Base-by-base conservation (phyloP, 2,888 invertebrate species). In the Drosophila cyrtoloma region DNA sequence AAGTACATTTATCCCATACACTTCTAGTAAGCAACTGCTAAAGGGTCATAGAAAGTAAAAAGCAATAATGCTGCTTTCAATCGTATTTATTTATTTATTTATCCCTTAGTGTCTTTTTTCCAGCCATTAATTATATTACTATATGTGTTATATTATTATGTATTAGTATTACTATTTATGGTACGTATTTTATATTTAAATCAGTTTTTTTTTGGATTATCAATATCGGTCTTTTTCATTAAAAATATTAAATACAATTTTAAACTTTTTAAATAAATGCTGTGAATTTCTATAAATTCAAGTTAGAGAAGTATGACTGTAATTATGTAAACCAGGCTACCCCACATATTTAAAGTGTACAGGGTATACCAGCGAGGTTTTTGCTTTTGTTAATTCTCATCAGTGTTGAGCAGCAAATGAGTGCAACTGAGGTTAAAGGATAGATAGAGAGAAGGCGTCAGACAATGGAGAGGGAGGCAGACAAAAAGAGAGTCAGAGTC, bases 381-480 rank as follows among this genome's bases (percentile, higher is more conserved):
- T 80, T 74, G 73, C 77, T 77, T 85, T 84, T 75, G 76, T 84
- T 85, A 86, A 85, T 85, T 85, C 81, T 79, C 77, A 82, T 75
- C 87, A 81, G 82, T 26, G 47, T 75, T 72, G 75, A 63, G 67
- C 74, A 79, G 67, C 80, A 79, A 82, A 82, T 79, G 76, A 76
- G 74, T 77, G 75, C 71, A 65, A 26, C 42, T 55, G 47, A 37
- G 19, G 44, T 6, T 26, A 26, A 52, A 32, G 44, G 10, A 77
- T 16, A 44, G 32, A 52, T 12, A 37, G 32, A 52, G 47, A 57
- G 37, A 53, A 44, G 56, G n/a, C 5, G 52, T 6, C 26, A 37
- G 19, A 5, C 47, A 16, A 9, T 28, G 16, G 35, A 28, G 30
- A 30, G 28, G 12, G 22, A 51, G 26, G 35, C 3, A n/a, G 57